Conservation (phyloP, 2,113 vertebrate genomes). For the Hiodon tergisus region DNA sequence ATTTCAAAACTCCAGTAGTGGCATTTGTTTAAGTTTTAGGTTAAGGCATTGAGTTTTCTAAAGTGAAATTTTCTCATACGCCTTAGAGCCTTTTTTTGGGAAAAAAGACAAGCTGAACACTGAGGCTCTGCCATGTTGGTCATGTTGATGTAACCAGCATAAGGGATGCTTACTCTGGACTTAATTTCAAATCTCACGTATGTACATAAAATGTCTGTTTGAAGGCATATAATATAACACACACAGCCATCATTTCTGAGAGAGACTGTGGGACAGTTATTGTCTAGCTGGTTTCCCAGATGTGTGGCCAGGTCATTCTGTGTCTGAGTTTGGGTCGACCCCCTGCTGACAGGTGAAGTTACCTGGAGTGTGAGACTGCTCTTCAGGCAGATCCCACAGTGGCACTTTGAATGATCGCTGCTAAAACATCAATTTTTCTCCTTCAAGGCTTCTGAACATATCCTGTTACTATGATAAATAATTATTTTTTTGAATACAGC, state of each 20-base stretch:
- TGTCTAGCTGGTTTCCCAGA: slow-evolving; percentile 26
- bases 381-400: slow-evolving; percentile 18
- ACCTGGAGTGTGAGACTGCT: slow-evolving; percentile 7
- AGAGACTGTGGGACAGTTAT: neutral
- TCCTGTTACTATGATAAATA: slow-evolving; percentile 17
- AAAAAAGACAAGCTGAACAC: no score
- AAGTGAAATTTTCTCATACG: no score
- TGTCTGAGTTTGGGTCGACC: neutral
- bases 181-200: no score
- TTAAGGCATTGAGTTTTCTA: no score
- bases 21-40: no score
- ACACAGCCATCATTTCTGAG: slow-evolving; percentile 7
- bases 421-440: slow-evolving; percentile 19
- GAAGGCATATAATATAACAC: slow-evolving; percentile 5
- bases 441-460: neutral
- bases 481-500: slow-evolving; percentile 22
- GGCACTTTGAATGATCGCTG: slow-evolving; percentile 12
- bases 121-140: no score
- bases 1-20: no score
- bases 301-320: neutral
- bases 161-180: no score
- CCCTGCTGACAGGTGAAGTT: neutral
- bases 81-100: no score
- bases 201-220: no score
- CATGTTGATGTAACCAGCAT: no score